These are phyloP conservation scores for Falco peregrinus DNA, from an alignment of 2,797 vertebrate species.

Conservation along the genomic window DNA sequence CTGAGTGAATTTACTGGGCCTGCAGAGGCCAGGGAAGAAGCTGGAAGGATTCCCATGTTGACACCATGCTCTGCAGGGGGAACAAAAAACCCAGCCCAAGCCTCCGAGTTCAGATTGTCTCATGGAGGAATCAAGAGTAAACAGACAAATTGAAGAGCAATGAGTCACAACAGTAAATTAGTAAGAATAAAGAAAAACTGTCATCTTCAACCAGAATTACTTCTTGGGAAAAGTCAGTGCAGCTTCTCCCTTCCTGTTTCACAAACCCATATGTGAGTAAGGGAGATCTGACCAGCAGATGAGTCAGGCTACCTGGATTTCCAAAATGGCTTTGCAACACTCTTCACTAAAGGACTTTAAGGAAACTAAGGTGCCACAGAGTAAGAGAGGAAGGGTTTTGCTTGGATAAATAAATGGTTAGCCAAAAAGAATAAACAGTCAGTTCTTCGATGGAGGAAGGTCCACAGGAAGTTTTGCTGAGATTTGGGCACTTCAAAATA, in stretches of 20 bases:
- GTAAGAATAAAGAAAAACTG: neutral
- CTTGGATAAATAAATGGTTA: neutral
- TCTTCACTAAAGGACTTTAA: neutral
- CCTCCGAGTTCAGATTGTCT: neutral
- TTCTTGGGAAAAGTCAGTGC: neutral
- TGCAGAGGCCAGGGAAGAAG: neutral
- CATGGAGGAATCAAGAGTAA: neutral
- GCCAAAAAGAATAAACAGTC: neutral
- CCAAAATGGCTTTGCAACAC: neutral
- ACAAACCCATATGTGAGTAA: rapidly evolving
- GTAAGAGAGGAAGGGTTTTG: neutral
- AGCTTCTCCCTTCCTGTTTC: neutral
- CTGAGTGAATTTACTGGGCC: neutral
- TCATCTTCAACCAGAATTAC: neutral
- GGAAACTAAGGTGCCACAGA: neutral
- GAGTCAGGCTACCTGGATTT: neutral
- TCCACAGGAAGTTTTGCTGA: neutral
- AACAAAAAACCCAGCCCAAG: neutral
- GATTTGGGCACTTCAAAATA: neutral
- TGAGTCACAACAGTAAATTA: neutral
- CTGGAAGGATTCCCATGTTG: neutral
- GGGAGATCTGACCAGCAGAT: neutral
- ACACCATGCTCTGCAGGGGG: neutral
- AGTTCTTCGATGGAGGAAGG: neutral
- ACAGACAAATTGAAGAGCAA: neutral